phyloP scores from a whole-genome alignment of 30 jellyfish, hydroid and myxozoan species.

The Cassiopea xamachana region DNA sequence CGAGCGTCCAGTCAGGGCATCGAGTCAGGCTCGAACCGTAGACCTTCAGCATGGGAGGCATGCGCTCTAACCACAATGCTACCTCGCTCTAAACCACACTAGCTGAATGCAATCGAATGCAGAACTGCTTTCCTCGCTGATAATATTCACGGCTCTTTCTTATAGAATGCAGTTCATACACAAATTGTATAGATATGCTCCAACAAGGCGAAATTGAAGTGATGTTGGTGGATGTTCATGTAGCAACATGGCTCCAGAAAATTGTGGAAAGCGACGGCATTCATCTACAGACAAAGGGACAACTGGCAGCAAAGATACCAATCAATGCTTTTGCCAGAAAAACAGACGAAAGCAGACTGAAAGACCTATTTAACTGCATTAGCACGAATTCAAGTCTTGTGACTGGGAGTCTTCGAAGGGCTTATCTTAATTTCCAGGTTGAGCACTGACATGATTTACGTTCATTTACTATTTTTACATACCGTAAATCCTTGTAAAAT shows the following conservation, averaged over 20 bases:
- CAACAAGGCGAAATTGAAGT: conserved; percentile 19
- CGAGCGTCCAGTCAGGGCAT: too few species aligned
- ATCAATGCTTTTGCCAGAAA: conserved; percentile 29
- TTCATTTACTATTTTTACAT: too few species aligned
- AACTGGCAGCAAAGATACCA: conserved; percentile 47
- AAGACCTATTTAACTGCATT: conserved; percentile 16
- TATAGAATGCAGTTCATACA: conserved; percentile 55
- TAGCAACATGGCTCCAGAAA: conserved; percentile 30
- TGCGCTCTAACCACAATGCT: too few species aligned
- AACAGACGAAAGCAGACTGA: conserved; percentile 6
- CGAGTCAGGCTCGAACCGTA: too few species aligned
- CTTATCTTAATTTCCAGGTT: conserved; percentile 14
- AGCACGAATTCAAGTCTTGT: conserved; percentile 34
- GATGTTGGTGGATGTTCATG: conserved; percentile 59
- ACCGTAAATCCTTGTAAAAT: too few species aligned
- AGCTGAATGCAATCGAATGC: neutral
- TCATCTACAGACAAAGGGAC: conserved; percentile 21
- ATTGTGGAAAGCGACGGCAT: neutral
- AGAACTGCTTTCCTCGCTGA: neutral
- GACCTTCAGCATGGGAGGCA: too few species aligned
- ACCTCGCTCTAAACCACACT: too few species aligned
- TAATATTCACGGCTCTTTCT: too few species aligned
- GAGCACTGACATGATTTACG: too few species aligned
- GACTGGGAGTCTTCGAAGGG: conserved; percentile 24
- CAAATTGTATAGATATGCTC: conserved; percentile 42